phyloP scores from a whole-genome alignment of 2,888 invertebrate genomes.

The Actias luna region DNA sequence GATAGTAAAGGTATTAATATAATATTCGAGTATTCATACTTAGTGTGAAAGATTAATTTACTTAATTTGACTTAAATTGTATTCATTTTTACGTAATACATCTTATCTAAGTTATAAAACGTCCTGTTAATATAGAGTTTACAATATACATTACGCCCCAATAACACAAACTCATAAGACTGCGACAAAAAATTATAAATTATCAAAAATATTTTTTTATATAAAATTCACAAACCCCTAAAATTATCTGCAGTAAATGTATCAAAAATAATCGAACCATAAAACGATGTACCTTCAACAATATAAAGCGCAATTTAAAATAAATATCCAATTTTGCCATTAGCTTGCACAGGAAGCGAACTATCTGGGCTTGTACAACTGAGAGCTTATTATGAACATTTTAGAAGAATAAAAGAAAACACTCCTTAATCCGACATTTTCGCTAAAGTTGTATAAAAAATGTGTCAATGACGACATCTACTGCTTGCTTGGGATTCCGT shows the following conservation, averaged over 20 bases:
- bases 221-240: neutral
- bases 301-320: neutral
- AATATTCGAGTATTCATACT: too few species aligned
- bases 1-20: too few species aligned
- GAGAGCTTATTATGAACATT: slow-evolving; percentile 42
- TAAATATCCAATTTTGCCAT: slow-evolving; percentile 21
- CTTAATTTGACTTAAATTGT: too few species aligned
- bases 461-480: neutral
- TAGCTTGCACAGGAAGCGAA: slow-evolving; percentile 59
- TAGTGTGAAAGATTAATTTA: too few species aligned
- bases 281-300: neutral
- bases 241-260: neutral
- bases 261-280: slow-evolving; percentile 3
- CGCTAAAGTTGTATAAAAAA: slow-evolving; percentile 46
- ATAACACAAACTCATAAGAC: too few species aligned
- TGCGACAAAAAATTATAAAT: too few species aligned
- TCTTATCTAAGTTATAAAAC: too few species aligned
- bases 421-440: slow-evolving; percentile 46
- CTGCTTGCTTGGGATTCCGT: neutral
- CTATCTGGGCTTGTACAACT: slow-evolving; percentile 55
- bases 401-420: slow-evolving; percentile 50
- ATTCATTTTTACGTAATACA: too few species aligned
- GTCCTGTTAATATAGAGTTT: too few species aligned
- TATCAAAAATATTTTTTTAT: neutral
- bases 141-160: too few species aligned